A percentile compares a stretch with the other conserved stretches of the same genome.
Evolutionary conservation across 2,888 invertebrate genomes (phyloP).

Genomic region (Aphidius colemani): DNA sequence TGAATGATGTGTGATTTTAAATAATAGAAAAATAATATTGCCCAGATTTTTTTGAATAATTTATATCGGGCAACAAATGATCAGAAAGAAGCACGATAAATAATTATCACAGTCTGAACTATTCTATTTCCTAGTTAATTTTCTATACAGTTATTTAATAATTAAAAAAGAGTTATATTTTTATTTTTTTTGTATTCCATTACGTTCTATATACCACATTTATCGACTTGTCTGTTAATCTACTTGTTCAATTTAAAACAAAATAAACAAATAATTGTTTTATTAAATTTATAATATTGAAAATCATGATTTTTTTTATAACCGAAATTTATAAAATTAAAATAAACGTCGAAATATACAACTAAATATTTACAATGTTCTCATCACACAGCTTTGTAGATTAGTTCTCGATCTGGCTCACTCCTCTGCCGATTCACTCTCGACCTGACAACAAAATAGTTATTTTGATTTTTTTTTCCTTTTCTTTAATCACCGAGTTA

Average conservation of each 20-base stretch:
- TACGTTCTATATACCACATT: not conserved
- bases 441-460: constrained; percentile 21
- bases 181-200: not conserved
- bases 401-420: constrained; percentile 16
- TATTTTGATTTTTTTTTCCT: constrained; percentile 16
- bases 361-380: constrained; percentile 13
- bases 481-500: not conserved
- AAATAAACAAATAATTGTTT: no score
- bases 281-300: no score
- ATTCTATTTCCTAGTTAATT: constrained; percentile 46
- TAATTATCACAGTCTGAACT: constrained; percentile 58
- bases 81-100: constrained; percentile 49
- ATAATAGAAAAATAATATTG: not conserved
- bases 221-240: no score
- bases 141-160: constrained; percentile 27
- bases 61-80: constrained; percentile 22
- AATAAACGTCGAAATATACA: constrained; percentile 12
- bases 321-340: constrained; percentile 2
- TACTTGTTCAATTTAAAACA: no score
- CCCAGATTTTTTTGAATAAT: constrained; percentile 20
- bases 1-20: constrained; percentile 5
- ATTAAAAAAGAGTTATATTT: not conserved
- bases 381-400: constrained; percentile 16
- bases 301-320: constrained; percentile 12
- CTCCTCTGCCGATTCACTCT: constrained; percentile 20